A percentile compares a stretch with the other conserved stretches of the same genome.
phyloP scores from a whole-genome alignment of 2,888 invertebrate species.

The Oscheius sp. region DNA sequence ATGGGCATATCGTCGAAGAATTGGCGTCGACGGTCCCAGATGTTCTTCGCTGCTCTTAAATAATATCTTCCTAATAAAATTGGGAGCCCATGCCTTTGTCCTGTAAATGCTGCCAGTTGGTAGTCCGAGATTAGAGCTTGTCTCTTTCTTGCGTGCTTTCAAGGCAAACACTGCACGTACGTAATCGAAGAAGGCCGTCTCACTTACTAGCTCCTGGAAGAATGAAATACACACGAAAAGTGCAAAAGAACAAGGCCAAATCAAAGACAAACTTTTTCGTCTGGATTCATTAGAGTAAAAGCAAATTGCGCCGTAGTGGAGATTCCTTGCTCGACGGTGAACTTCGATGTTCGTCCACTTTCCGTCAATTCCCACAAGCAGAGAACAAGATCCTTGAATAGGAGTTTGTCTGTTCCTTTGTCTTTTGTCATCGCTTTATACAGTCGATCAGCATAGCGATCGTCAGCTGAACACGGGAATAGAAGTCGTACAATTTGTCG shows the following conservation, averaged over 20 bases:
- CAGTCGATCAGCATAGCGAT: constrained; percentile 64
- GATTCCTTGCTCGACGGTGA: constrained; percentile 44
- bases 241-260: not conserved
- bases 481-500: constrained; percentile 62
- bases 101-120: constrained; percentile 53
- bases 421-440: constrained; percentile 61
- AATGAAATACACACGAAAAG: not conserved
- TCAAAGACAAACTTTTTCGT: constrained; percentile 53
- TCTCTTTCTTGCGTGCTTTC: constrained; percentile 48
- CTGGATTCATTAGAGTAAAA: constrained; percentile 61
- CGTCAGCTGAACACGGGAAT: constrained; percentile 65
- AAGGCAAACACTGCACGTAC: constrained; percentile 61
- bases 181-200: constrained; percentile 57
- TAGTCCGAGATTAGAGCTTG: constrained; percentile 42
- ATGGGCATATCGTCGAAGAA: constrained; percentile 42
- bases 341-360: constrained; percentile 41
- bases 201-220: constrained; percentile 56
- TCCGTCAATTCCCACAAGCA: constrained; percentile 62
- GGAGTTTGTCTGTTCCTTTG: constrained; percentile 59
- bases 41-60: constrained; percentile 37
- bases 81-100: constrained; percentile 41
- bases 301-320: constrained; percentile 65
- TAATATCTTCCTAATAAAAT: not conserved
- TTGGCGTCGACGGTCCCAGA: constrained; percentile 44
- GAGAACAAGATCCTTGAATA: constrained; percentile 62